Evolutionary conservation across 2,797 vertebrate species (phyloP), one percentile per base, ranked within the genome.

Genomic region (Alfaro cultratus): DNA sequence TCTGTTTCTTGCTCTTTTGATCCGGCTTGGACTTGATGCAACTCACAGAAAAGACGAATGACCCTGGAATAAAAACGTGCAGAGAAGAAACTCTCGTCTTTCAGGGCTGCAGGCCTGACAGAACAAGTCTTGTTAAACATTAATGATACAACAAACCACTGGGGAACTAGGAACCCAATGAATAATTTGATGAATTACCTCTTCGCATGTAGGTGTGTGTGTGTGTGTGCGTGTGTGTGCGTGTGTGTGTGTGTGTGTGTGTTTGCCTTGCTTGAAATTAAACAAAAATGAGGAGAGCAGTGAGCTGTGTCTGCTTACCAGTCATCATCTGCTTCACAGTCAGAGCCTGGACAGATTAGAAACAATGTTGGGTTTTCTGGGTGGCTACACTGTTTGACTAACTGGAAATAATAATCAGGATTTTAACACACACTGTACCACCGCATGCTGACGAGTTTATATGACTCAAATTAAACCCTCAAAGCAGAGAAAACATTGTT

Each of bases 71-170:
- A 36, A 79, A 72, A 76, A 80, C 78, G 51, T 79, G 62, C 78
- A 71, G 47, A 79, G 67, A 36, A 73, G 82, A 31, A 11, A 77
- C 73, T 74, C 39, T 21, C 55, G 75, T 55, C 57, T 80, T 78
- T 83, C 5, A 73, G 78, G 51, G 77, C 12, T 39, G 7, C 74
- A 76, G 57, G 64, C 78, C 81, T 87, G 81, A 83, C 68, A 91
- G 83, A 87, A 88, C 80, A 82, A 84, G 87, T 80, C 83, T 78
- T 90, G 86, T 86, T 76, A 84, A 49, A 77, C 74, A 83, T 81
- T 82, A 93, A 86, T 86, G 83, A 91, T 88, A 79, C 79, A 88
- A 85, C 78, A 77, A 91, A 83, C 85, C 88, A 83, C 77, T 26
- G 21, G 75, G 75, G 85, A 91, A 86, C 83, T 85, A 76, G 74